phyloP scores from a whole-genome alignment of 2,888 invertebrate species.

The Agrochola lota region DNA sequence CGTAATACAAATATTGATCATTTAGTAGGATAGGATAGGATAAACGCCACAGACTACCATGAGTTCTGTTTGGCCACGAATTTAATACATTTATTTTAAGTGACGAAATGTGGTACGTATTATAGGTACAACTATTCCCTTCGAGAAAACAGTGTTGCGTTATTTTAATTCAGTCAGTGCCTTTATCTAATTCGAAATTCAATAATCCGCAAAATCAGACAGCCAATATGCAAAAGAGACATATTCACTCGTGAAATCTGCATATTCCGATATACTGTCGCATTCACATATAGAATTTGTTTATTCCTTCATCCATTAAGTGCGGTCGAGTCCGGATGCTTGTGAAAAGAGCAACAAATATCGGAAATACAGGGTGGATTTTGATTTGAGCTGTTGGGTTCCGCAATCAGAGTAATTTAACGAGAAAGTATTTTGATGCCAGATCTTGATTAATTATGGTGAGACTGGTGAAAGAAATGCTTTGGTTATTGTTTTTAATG shows the following conservation, averaged over 20 bases:
- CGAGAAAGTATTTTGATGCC: conserved; percentile 10
- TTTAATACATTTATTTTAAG: no score
- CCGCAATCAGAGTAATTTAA: conserved; percentile 14
- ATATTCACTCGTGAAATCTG: conserved; percentile 29
- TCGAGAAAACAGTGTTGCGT: no score
- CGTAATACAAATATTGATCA: no score
- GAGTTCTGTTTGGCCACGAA: no score
- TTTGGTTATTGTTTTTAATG: background rate
- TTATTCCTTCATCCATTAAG: conserved; percentile 31
- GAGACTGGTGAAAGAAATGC: background rate
- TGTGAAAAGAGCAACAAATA: conserved; percentile 42
- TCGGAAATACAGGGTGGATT: conserved; percentile 23
- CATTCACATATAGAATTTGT: conserved; percentile 41
- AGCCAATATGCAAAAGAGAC: conserved; percentile 39
- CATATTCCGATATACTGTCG: conserved; percentile 40
- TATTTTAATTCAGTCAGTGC: background rate
- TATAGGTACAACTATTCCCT: no score
- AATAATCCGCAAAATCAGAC: conserved; percentile 1
- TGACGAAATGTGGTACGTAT: no score
- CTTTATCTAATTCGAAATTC: background rate
- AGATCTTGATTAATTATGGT: background rate
- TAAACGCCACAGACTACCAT: no score
- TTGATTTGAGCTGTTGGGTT: conserved; percentile 24
- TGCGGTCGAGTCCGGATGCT: conserved; percentile 36
- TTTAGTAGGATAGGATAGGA: no score